Evolutionary conservation across 2,797 vertebrate species (phyloP), one percentile per base, ranked within the genome.

Genomic region (Psittacula echo): DNA sequence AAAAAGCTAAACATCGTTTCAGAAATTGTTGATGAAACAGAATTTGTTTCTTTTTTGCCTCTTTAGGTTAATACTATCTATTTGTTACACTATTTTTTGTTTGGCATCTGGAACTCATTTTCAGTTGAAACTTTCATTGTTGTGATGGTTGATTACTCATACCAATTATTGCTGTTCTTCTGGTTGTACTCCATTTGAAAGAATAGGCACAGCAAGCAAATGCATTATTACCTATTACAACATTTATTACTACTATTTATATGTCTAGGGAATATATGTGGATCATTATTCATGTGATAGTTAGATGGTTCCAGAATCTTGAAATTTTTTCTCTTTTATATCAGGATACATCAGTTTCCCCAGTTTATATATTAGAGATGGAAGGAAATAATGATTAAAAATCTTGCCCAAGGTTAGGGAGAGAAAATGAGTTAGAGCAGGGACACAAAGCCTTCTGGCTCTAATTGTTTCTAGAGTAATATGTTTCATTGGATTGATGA

Each of bases 101-200:
- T 72, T 44, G 88, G 54, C 88, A 90, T 73, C 80, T 91, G 77
- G 42, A 68, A 72, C 22, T 90, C 71, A 87, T 88, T 86, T 84
- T 92, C 66, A 54, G 32, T 21, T 82, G 74, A 89, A 90, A 60
- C 13, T 62, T 82, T 82, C 70, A 70, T 82, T 87, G 81, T 93
- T 78, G 47, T 2, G 0, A 89, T 45, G 41, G 64, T 92, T 96
- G 85, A 90, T 95, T 95, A 94, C 65, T 95, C 67, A 51, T 91
- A 67, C 41, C 71, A 85, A 75, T 93, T 89, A 87, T 17, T 87
- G 60, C 21, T 79, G 39, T 81, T 90, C 73, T 84, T 84, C 44
- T 94, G 30, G 30, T 70, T 73, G 67, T 89, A 73, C 11, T 73
- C 47, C 13, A 70, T 76, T 70, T 85, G 74, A 91, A 82, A 87